phyloP scores from a whole-genome alignment of 2,797 vertebrate genomes.

The Chromobotia macracanthus region DNA sequence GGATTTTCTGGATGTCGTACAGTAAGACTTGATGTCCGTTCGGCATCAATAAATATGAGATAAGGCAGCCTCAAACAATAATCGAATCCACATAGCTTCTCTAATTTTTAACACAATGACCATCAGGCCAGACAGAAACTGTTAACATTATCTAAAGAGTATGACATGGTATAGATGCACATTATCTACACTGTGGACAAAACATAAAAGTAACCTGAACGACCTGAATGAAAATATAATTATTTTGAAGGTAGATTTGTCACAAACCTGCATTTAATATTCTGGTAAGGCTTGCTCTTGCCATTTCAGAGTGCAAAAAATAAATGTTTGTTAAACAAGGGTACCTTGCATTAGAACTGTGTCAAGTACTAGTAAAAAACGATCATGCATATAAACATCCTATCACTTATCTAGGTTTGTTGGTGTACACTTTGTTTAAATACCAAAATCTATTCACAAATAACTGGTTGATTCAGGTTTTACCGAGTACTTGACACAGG shows the following conservation, averaged over 20 bases:
- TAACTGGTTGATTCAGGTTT: neutral
- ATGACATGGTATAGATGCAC: conserved; percentile 26
- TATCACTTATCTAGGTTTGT: too few species aligned
- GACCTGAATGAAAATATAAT: conserved; percentile 33
- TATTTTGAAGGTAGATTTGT: conserved; percentile 73
- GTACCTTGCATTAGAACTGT: conserved; percentile 20
- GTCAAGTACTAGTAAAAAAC: conserved; percentile 41
- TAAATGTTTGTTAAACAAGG: conserved; percentile 57
- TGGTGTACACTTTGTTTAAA: too few species aligned
- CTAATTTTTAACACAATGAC: neutral
- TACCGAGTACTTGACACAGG: conserved; percentile 35
- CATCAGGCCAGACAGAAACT: conserved; percentile 38
- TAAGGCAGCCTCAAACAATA: conserved; percentile 20
- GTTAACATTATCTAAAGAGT: neutral
- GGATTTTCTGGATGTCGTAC: neutral
- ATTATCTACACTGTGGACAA: conserved; percentile 33
- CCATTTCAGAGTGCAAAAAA: conserved; percentile 75
- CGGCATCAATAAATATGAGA: neutral
- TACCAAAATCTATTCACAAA: too few species aligned
- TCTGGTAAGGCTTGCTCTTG: conserved; percentile 76
- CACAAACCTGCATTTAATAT: conserved; percentile 74
- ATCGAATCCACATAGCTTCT: neutral
- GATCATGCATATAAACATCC: too few species aligned
- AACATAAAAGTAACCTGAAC: conserved; percentile 48
- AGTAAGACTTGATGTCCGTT: conserved; percentile 18